Base-by-base conservation (phyloP, 2,888 invertebrate genomes). In the Ichneumoninae sp. region DNA sequence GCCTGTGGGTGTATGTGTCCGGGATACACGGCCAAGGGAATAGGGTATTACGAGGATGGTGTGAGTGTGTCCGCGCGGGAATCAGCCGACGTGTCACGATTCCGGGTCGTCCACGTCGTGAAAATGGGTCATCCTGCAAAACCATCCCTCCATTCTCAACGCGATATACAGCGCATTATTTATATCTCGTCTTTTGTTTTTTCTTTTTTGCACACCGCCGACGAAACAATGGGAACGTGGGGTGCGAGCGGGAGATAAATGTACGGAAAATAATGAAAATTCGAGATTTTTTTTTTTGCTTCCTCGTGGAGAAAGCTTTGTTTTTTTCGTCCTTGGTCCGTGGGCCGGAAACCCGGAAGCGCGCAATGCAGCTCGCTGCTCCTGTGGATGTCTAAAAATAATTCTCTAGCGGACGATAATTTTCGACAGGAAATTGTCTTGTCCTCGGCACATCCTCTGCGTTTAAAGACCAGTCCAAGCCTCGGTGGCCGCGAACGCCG, bases 21-120 rank as follows among this genome's bases (percentile, higher is more conserved):
- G 36, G 10, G 19, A 36, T 50, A 65, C 26, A 52, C 13, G 3
- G 10, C 40, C 22, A 40, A 30, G 22, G 52, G 52, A 66, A 75
- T 10, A 26, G 52, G 65, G 44, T 26, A 47, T 26, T 75, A 75
- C 50, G 75, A 57, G 57, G 57, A 57, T 26, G 30, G 63, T 63
- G 83, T 77, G 78, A 10, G 40, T 82, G 76, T 22, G 81, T 65
- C 60, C 83, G 81, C 84, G 75, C 83, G 47, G 85, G 77, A 85
- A 87, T 85, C 80, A 78, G 54, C 74, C 77, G 52, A 22, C 44
- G 66, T 70, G 78, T 70, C 79, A 44, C 54, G 44, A 66, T 73
- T 80, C 79, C 65, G 73, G 73, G 66, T 66, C 78, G 33, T 19
- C 52, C 71, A 57, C 26, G 57, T 30, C 57, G 47, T 16, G 57